Base-by-base conservation (phyloP, 1,140 invertebrate genomes). In the Drosophila punjabiensis region DNA sequence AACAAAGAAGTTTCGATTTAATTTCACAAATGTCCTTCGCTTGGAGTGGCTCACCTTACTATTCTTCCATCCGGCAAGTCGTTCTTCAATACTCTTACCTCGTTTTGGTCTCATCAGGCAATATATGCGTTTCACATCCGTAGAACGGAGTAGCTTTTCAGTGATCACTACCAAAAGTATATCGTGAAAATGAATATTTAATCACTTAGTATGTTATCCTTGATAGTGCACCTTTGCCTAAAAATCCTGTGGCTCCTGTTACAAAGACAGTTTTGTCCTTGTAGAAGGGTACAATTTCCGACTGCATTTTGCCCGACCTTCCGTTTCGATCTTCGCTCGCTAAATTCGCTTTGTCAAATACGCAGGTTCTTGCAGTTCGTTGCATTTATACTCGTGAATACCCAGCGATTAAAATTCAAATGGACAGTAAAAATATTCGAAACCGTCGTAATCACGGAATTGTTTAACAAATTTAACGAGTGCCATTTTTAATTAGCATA, bases 81-180 rank as follows among this genome's bases (percentile, higher is more conserved):
- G 94, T 52, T 95, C 94, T 70, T 94, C 94, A 0, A 96, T 95
- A 32, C 95, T 94, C 82, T 96, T 96, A 2, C 95, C 96, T 77
- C 96, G 96, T 93, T 98, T 98, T 0, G 95, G 87, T 64, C 97
- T 94, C 30, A 98, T 94, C 10, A 98, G 92, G 8, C 97, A 85
- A 83, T 96, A 97, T 16, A 98, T 95, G 39, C 94, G 95, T n/a
- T 94, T 94, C 1, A 98, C 93, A 8, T 95, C 95, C 0, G 96
- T 92, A 87, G 96, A 97, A 28, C 97, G 94, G 6, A 98, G 92
- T n/a, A 98, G 83, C 89, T 98, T 98, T 93, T 98, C 97, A 24
- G 98, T 95, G 10, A 97, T 92, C 5, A 94, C 94, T 94, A 79
- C 48, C 48, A 70, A 70, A 5, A 24, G 13, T 48, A 28, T 16